These are phyloP conservation scores for Nesospiza acunhae DNA, from an alignment of 2,113 vertebrate species.

Conservation along the genomic window DNA sequence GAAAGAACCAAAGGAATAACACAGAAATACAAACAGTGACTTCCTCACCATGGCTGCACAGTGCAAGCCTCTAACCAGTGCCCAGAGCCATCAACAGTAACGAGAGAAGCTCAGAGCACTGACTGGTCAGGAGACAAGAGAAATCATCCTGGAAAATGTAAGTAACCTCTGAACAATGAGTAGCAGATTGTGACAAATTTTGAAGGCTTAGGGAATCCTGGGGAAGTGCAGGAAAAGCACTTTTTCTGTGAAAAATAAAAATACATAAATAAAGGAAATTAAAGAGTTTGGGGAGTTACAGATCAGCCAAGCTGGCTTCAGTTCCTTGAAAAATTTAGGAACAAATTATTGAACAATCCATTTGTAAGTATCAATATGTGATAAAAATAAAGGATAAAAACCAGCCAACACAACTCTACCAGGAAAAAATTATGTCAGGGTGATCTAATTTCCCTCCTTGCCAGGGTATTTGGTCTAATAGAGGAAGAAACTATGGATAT, in stretches of 20 bases:
- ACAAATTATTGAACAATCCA: neutral
- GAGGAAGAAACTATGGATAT: neutral
- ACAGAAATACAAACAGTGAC: neutral
- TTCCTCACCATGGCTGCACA: neutral
- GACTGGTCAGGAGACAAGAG: neutral
- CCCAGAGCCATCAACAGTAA: neutral
- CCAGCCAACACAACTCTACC: neutral
- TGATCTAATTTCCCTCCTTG: neutral
- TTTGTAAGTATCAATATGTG: neutral
- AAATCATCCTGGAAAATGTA: neutral
- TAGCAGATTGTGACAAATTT: neutral
- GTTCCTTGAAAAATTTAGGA: neutral
- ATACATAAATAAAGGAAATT: neutral
- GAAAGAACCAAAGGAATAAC: neutral
- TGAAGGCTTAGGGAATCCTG: neutral
- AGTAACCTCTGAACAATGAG: neutral
- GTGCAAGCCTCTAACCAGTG: neutral
- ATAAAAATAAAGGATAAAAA: neutral
- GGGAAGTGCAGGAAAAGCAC: neutral
- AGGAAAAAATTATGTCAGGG: neutral
- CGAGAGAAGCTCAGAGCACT: rapidly evolving
- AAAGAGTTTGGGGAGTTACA: neutral
- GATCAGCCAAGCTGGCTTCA: neutral
- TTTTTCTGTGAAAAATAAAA: neutral
- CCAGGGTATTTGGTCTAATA: neutral